phyloP scores from a whole-genome alignment of 1,140 invertebrate species.

The Hypothenemus hampei region DNA sequence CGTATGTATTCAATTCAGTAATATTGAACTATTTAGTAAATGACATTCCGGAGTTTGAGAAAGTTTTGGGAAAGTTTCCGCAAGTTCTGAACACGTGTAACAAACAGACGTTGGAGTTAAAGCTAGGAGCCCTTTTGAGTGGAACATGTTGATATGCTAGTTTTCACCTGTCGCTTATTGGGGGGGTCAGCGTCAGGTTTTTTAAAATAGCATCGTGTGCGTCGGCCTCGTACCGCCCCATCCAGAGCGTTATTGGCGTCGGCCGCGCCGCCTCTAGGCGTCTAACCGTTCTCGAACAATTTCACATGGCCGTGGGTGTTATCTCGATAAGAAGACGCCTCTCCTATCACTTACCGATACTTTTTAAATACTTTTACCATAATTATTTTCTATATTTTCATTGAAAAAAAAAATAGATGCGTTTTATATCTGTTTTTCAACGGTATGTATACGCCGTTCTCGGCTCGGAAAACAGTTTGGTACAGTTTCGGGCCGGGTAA shows the following conservation, averaged over 20 bases:
- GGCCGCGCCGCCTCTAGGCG: slow-evolving; percentile 37
- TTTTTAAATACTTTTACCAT: slow-evolving; percentile 28
- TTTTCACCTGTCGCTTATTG: slow-evolving; percentile 36
- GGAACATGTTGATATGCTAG: slow-evolving; percentile 28
- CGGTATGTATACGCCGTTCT: slow-evolving; percentile 22
- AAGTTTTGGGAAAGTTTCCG: slow-evolving; percentile 19
- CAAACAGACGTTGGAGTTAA: slow-evolving; percentile 25
- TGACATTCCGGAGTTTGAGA: slow-evolving; percentile 23
- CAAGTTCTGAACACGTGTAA: slow-evolving; percentile 28
- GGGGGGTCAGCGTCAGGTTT: slow-evolving; percentile 37
- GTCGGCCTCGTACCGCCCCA: slow-evolving; percentile 37
- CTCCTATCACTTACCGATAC: slow-evolving; percentile 32
- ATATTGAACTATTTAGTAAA: slow-evolving; percentile 30
- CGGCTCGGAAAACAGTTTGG: slow-evolving; percentile 38
- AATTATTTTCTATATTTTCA: slow-evolving; percentile 33
- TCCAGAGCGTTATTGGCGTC: slow-evolving; percentile 42
- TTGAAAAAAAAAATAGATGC: slow-evolving; percentile 21
- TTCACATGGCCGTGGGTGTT: slow-evolving; percentile 36
- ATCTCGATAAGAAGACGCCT: slow-evolving; percentile 37
- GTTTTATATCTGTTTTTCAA: slow-evolving; percentile 9
- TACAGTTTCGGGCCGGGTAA: slow-evolving; percentile 42
- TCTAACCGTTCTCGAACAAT: slow-evolving; percentile 31
- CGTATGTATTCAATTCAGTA: slow-evolving; percentile 24
- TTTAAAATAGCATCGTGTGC: slow-evolving; percentile 34
- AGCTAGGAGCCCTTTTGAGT: slow-evolving; percentile 26